Conservation (phyloP, 2,797 vertebrate genomes). For the Otolemur crassicaudatus region DNA sequence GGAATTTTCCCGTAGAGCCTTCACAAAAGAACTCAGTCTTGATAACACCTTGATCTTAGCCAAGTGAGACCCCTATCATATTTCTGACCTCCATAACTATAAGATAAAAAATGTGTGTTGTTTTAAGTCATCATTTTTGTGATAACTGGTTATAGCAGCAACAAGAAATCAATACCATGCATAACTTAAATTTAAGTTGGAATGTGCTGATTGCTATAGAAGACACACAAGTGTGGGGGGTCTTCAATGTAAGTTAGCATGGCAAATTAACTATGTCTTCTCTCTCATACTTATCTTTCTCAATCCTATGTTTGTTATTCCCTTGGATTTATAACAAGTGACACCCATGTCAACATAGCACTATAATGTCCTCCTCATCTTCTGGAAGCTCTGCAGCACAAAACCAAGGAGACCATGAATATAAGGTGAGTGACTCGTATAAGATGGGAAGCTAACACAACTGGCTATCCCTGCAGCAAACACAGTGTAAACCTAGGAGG, state of each 20-base stretch:
- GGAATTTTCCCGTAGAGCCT: background rate
- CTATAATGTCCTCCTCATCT: background rate
- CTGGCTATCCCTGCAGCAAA: background rate
- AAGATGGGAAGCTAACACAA: background rate
- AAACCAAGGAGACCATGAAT: background rate
- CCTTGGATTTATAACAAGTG: slow-evolving; percentile 12
- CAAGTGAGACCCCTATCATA: background rate
- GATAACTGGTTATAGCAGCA: background rate
- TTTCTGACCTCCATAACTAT: background rate
- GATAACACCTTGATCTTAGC: background rate
- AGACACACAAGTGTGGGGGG: background rate
- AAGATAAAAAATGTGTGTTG: background rate
- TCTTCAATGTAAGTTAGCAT: background rate
- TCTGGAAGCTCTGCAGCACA: background rate
- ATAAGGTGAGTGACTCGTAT: background rate
- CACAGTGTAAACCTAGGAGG: background rate
- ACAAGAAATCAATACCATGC: background rate
- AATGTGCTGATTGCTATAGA: background rate
- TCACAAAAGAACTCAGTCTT: background rate
- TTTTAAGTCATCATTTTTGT: slow-evolving; percentile 37
- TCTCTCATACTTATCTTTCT: slow-evolving; percentile 5
- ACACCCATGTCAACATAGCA: background rate
- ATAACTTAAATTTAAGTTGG: slow-evolving; percentile 5
- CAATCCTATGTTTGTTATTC: background rate
- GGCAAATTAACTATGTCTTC: background rate